Evolutionary conservation across 1,140 invertebrate species (phyloP), one percentile per base, ranked within the genome.

Genomic region (Bicyclus anynana): DNA sequence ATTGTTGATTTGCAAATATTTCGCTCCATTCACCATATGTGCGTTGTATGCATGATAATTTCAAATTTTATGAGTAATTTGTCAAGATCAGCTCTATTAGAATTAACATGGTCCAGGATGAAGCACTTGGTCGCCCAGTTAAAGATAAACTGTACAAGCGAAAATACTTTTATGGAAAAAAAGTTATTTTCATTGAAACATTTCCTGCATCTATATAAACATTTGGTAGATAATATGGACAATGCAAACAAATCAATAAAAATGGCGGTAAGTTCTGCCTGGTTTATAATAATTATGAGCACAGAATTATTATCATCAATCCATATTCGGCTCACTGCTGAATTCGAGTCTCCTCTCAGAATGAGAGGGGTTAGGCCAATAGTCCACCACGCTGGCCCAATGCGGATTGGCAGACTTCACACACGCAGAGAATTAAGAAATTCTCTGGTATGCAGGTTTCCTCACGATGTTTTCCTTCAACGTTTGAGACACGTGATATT

Each of bases 131-230:
- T 12, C 12, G 10, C n/a, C 29, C 4, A 5, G 7, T 10, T 35
- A 2, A 35, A 35, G 12, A 2, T 35, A 35, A 35, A 12, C 4
- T 35, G 29, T 35, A 12, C 4, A 2, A 35, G 29, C 29, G 10
- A 35, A 2, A 35, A 12, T n/a, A 35, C 12, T n/a, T 35, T 10
- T n/a, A 3, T 35, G 2, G 29, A 12, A 35, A 49, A 49, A 10
- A 49, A 49, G 14, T 2, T 10, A 17, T 5, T 17, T 10, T 17
- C 29, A 17, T 29, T 49, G 10, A 33, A 49, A 2, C 20, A 49
- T 17, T 49, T 49, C 17, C n/a, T 49, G 17, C 26, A 49, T 33
- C n/a, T 49, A 13, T 49, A 49, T 17, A 49, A 49, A 35, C 27
- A 17, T 33, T 49, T 49, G 29, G 4, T 49, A 14, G 9, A 49